Conservation (phyloP, 2,113 vertebrate species). For the Tinamus guttatus region DNA sequence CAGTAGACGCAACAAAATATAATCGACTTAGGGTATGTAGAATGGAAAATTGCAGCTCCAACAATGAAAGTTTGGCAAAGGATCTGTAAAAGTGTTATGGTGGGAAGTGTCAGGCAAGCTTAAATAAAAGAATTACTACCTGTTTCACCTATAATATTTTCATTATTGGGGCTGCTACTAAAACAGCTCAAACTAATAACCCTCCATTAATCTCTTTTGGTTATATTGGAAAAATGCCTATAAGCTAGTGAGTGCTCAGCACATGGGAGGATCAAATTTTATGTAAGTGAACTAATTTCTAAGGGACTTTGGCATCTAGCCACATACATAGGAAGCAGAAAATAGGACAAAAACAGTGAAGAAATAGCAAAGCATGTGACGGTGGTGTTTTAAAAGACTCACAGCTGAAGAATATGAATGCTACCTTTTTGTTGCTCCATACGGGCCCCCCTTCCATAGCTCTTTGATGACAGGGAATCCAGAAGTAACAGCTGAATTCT, state of each 20-base stretch:
- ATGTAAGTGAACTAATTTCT: constrained; percentile 25
- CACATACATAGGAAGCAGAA: constrained; percentile 32
- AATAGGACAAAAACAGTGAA: neutral
- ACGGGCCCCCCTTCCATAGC: neutral
- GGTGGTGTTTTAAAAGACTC: constrained; percentile 38
- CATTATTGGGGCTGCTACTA: neutral
- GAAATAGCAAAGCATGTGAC: neutral
- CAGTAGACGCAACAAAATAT: neutral
- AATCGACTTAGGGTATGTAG: neutral
- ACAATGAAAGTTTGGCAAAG: neutral
- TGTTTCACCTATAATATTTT: constrained; percentile 9
- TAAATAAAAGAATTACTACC: neutral
- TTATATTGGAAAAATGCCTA: constrained; percentile 39
- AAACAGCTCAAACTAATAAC: neutral
- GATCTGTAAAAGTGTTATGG: neutral
- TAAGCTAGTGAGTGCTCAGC: constrained; percentile 9
- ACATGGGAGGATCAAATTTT: constrained; percentile 23
- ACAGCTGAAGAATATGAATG: constrained; percentile 49
- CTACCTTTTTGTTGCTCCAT: neutral
- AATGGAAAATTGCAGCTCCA: neutral
- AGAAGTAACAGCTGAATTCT: constrained; percentile 65
- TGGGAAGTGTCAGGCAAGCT: neutral
- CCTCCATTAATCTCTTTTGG: constrained; percentile 7
- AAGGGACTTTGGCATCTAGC: neutral
- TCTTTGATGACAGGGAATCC: constrained; percentile 26